Conservation (phyloP, 2,113 vertebrate species). For the Dicentrarchus labrax region DNA sequence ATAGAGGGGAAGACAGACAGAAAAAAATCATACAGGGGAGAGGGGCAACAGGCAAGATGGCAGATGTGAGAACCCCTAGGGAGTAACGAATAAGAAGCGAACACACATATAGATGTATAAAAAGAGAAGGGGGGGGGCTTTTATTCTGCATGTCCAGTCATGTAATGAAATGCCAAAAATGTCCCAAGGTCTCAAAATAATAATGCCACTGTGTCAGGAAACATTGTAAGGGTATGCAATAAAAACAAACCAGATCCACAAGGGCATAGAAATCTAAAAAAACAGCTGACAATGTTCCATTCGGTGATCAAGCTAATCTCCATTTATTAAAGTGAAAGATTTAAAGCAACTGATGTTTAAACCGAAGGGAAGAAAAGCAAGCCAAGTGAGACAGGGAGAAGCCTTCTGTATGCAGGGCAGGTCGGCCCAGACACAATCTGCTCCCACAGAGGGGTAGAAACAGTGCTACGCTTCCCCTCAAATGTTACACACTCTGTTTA, state of each 20-base stretch:
- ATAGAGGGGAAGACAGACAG: conserved; percentile 19
- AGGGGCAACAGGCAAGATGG: background rate
- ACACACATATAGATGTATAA: conserved; percentile 30
- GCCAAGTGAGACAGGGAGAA: conserved; percentile 16
- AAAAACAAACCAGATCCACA: background rate
- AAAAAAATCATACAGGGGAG: conserved; percentile 16
- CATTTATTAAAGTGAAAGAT: conserved; percentile 23
- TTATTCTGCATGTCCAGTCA: conserved; percentile 1
- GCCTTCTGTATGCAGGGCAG: conserved; percentile 48
- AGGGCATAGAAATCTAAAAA: background rate
- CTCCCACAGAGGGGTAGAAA: conserved; percentile 28
- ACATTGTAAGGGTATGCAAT: background rate
- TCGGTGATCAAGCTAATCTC: conserved; percentile 34
- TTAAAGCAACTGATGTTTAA: conserved; percentile 17
- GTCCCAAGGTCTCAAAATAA: conserved; percentile 58
- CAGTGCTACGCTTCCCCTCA: background rate
- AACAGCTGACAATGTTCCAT: conserved; percentile 18
- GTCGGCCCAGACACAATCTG: conserved; percentile 14
- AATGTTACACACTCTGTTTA: conserved; percentile 30
- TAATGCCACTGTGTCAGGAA: conserved; percentile 9
- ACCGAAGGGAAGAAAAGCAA: background rate
- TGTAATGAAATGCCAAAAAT: conserved; percentile 46
- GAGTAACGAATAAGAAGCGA: conserved; percentile 16
- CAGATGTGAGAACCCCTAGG: conserved; percentile 4
- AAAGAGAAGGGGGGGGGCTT: background rate